Conservation (phyloP, 1,140 invertebrate genomes). For the Laupala kohalensis region DNA sequence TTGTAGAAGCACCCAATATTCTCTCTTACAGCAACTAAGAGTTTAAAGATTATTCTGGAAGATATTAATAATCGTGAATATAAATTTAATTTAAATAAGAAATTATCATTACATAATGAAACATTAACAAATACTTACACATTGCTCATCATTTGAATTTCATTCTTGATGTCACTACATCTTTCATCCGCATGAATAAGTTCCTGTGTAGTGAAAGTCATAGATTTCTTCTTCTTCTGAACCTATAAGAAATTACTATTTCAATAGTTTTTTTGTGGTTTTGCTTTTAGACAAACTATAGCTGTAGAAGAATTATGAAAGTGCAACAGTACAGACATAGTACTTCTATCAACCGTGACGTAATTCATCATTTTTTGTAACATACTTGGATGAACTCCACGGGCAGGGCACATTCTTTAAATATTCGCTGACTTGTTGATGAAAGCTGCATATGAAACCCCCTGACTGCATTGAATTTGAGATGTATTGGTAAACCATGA, state of each 20-base stretch:
- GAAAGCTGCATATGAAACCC: conserved; percentile 65
- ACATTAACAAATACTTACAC: conserved; percentile 43
- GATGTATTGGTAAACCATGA: conserved; percentile 46
- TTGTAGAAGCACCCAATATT: conserved; percentile 63
- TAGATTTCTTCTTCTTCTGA: conserved; percentile 39
- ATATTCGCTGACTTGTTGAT: conserved; percentile 28
- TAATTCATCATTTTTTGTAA: no score
- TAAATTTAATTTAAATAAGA: neutral
- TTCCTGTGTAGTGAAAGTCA: conserved; percentile 66
- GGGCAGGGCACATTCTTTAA: conserved; percentile 43
- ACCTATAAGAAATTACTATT: no score
- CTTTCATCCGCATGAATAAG: conserved; percentile 54
- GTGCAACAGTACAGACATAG: no score
- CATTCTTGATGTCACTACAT: conserved; percentile 54
- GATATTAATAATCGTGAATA: conserved; percentile 12
- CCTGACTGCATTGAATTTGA: conserved; percentile 48
- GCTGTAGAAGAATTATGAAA: no score
- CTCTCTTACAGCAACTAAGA: conserved; percentile 46
- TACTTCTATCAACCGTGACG: no score
- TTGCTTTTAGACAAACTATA: no score
- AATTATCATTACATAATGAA: neutral
- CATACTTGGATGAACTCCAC: conserved; percentile 50
- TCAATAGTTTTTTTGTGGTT: no score
- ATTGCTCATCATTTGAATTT: conserved; percentile 69
- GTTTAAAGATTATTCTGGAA: conserved; percentile 44